These are phyloP conservation scores for Drosophila teissieri DNA, from an alignment of 1,140 invertebrate genomes.

Conservation along the genomic window DNA sequence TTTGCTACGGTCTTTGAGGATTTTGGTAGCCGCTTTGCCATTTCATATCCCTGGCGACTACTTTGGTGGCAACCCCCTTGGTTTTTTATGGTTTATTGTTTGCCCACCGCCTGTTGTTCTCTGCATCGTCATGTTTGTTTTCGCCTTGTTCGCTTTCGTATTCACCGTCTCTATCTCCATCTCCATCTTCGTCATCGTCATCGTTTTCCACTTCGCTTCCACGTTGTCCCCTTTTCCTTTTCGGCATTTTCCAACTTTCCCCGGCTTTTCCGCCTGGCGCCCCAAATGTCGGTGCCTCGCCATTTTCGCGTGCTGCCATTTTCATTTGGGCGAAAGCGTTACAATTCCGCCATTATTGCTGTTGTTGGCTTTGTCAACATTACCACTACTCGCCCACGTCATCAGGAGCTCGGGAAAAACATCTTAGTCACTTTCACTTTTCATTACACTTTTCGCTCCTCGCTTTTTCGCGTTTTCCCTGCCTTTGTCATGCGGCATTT, in stretches of 20 bases:
- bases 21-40: not conserved
- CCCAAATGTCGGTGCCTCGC: conserved; percentile 1
- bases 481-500: conserved; percentile 54
- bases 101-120: conserved; percentile 28
- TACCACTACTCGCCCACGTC: conserved; percentile 38
- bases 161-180: too few relatives aligned
- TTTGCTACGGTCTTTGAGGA: not conserved
- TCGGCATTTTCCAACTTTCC: not conserved
- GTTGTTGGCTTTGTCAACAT: conserved; percentile 51
- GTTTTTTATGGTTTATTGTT: conserved; percentile 18
- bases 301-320: conserved; percentile 57
- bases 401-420: conserved; percentile 46
- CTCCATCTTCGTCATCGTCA: conserved; percentile 4
- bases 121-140: conserved; percentile 35
- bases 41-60: not conserved
- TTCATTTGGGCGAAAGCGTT: conserved; percentile 46
- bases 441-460: conserved; percentile 42
- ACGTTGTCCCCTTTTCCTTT: not conserved
- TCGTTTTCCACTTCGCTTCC: not conserved
- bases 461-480: conserved; percentile 39
- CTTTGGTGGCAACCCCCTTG: conserved; percentile 13
- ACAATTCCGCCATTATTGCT: conserved; percentile 47
- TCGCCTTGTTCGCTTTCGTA: conserved; percentile 16
- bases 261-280: not conserved
- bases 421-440: conserved; percentile 69